phyloP scores from a whole-genome alignment of 2,888 invertebrate species.

The Agriotes lineatus region DNA sequence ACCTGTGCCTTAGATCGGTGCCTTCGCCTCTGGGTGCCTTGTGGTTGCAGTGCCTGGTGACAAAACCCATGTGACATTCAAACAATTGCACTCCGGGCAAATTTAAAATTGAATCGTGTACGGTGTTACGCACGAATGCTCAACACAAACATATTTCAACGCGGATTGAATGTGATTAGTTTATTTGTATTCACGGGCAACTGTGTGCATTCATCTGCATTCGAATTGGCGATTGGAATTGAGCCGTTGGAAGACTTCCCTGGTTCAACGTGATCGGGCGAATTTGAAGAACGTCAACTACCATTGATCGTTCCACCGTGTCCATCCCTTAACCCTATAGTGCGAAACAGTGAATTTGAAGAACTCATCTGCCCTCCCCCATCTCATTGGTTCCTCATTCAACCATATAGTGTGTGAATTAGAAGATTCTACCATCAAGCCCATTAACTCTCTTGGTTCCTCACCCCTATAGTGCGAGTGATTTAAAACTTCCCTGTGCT shows the following conservation, averaged over 20 bases:
- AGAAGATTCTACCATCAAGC: too few species aligned
- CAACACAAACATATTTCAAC: conserved; percentile 53
- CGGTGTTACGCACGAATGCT: conserved; percentile 54
- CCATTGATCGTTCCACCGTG: too few species aligned
- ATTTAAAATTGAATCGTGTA: conserved; percentile 55
- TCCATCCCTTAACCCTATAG: too few species aligned
- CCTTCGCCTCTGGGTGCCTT: neutral
- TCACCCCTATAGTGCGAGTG: too few species aligned
- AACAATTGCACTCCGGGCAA: conserved; percentile 38
- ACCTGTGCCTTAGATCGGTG: neutral
- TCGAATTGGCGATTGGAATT: conserved; percentile 48
- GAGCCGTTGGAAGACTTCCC: conserved; percentile 45
- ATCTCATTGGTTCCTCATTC: too few species aligned
- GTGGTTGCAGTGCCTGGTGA: neutral
- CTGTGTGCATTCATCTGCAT: conserved; percentile 45
- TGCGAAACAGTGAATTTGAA: too few species aligned
- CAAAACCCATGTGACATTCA: conserved; percentile 42
- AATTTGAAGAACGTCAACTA: too few species aligned
- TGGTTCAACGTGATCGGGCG: conserved; percentile 24
- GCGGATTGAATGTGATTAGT: conserved; percentile 56
- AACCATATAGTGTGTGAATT: too few species aligned
- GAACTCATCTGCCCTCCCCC: too few species aligned
- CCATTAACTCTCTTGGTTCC: too few species aligned
- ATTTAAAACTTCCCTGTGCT: too few species aligned
- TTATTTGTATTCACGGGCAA: conserved; percentile 54